phyloP scores from a whole-genome alignment of 2,888 invertebrate genomes.

The Melieria omissa region DNA sequence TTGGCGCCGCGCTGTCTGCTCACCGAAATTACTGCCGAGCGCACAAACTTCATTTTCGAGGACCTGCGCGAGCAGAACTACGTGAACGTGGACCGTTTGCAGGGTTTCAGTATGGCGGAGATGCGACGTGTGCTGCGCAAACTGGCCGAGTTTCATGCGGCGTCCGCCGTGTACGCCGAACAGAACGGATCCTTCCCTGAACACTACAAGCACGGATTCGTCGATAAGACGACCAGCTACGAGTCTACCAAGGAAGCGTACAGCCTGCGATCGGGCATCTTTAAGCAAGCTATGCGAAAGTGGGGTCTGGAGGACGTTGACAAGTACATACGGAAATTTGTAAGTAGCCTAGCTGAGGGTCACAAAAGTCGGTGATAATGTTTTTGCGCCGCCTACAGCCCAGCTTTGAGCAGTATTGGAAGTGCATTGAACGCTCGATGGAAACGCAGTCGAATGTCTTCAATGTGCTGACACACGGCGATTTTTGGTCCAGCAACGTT shows the following conservation, averaged over 20 bases:
- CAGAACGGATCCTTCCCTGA: constrained; percentile 52
- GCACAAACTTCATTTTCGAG: constrained; percentile 58
- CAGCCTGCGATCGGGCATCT: constrained; percentile 19
- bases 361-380: neutral
- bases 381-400: constrained; percentile 39
- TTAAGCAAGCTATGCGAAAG: constrained; percentile 48
- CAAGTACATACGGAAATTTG: constrained; percentile 52
- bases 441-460: constrained; percentile 47
- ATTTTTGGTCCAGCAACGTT: constrained; percentile 61
- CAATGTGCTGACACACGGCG: constrained; percentile 59
- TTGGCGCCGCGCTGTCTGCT: constrained; percentile 57
- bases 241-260: constrained; percentile 12
- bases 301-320: constrained; percentile 53
- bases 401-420: constrained; percentile 50
- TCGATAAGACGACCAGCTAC: constrained; percentile 28
- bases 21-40: constrained; percentile 46
- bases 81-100: constrained; percentile 53
- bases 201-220: constrained; percentile 49
- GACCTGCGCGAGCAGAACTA: constrained; percentile 52
- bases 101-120: constrained; percentile 57
- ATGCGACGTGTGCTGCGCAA: constrained; percentile 52
- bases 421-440: constrained; percentile 34
- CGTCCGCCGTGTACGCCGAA: constrained; percentile 55
- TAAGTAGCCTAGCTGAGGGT: constrained; percentile 36
- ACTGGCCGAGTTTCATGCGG: constrained; percentile 63